Conservation (phyloP, 2,888 invertebrate species). For the Myopa tessellatipennis region DNA sequence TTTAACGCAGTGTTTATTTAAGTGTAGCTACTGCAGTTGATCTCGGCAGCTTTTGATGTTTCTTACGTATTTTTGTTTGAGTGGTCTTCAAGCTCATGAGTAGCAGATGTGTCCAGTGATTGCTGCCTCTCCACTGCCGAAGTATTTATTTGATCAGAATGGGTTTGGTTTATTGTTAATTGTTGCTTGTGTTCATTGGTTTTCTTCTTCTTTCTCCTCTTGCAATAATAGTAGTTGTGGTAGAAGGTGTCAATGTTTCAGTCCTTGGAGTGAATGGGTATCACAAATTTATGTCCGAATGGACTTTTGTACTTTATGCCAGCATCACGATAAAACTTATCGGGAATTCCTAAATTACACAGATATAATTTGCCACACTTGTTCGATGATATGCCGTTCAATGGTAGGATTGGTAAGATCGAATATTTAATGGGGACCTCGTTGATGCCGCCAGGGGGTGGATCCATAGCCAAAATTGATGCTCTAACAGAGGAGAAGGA, state of each 20-base stretch:
- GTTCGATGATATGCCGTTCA: conserved; percentile 71
- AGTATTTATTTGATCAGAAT: not conserved
- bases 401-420: conserved; percentile 77
- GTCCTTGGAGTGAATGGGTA: conserved; percentile 75
- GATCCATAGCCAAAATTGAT: conserved; percentile 81
- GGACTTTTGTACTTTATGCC: conserved; percentile 86
- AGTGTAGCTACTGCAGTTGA: not conserved
- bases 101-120: not conserved
- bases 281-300: conserved; percentile 85
- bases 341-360: conserved; percentile 86
- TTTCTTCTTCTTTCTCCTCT: conserved; percentile 26
- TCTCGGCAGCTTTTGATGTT: not conserved
- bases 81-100: not conserved
- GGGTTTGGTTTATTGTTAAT: conserved; percentile 18
- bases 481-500: conserved; percentile 68
- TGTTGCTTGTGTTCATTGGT: conserved; percentile 16
- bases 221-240: conserved; percentile 40
- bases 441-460: conserved; percentile 76
- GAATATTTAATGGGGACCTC: conserved; percentile 75
- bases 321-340: conserved; percentile 79
- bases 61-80: conserved; percentile 19
- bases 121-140: not conserved
- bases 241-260: conserved; percentile 61
- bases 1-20: conserved; percentile 3
- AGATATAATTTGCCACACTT: conserved; percentile 81